phyloP scores from a whole-genome alignment of 35 echinoderm and acorn worm genomes.

The Ophiothrix spiculata region DNA sequence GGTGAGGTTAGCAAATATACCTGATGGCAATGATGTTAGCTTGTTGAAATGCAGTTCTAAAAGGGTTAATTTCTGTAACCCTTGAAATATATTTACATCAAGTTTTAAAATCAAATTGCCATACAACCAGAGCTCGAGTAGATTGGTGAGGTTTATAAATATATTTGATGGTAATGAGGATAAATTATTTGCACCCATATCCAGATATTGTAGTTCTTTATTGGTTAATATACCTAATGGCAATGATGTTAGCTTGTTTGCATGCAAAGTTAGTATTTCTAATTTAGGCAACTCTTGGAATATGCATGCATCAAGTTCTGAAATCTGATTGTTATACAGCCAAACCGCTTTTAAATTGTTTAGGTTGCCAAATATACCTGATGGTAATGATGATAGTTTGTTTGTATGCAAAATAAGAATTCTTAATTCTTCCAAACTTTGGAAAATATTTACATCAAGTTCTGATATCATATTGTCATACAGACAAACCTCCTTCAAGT shows the following conservation, averaged over 20 bases:
- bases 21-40: neutral
- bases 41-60: neutral
- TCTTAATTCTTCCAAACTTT: neutral
- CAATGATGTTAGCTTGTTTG: too few species aligned
- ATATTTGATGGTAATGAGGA: too few species aligned
- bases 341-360: neutral
- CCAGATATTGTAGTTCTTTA: too few species aligned
- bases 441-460: neutral
- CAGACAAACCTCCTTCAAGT: neutral
- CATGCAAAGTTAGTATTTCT: too few species aligned
- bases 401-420: neutral
- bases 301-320: neutral
- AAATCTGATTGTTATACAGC: neutral
- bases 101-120: neutral
- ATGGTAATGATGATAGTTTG: neutral
- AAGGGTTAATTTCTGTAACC: neutral
- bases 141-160: neutral
- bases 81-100: neutral
- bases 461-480: neutral
- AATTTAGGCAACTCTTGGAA: neutral
- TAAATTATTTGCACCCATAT: too few species aligned
- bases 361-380: neutral
- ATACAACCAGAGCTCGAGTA: neutral
- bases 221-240: too few species aligned
- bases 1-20: neutral